These are phyloP conservation scores for Neocrepidodera transversa DNA, from an alignment of 2,888 invertebrate genomes.

Conservation along the genomic window DNA sequence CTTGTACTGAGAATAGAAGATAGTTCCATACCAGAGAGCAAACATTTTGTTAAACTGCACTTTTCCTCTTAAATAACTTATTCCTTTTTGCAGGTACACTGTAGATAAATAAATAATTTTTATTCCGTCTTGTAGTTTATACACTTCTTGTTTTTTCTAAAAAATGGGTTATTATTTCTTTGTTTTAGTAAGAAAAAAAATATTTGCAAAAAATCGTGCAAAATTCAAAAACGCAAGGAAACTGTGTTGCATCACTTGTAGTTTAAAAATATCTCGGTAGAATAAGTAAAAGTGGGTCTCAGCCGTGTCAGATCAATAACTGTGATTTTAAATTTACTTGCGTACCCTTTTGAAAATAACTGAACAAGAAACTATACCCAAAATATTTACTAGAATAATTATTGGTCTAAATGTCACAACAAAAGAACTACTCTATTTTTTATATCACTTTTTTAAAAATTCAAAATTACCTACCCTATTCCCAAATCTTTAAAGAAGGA, in stretches of 20 bases:
- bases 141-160: background rate
- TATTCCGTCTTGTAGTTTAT: background rate
- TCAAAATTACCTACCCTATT: slow-evolving; percentile 2
- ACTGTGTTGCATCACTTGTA: slow-evolving; percentile 25
- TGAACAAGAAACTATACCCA: background rate
- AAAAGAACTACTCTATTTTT: background rate
- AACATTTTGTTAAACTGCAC: slow-evolving; percentile 51
- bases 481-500: background rate
- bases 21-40: slow-evolving; percentile 58
- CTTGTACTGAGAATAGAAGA: slow-evolving; percentile 59
- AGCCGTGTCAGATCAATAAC: slow-evolving; percentile 9
- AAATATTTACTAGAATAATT: background rate
- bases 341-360: slow-evolving; percentile 3
- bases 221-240: slow-evolving; percentile 5
- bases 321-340: background rate
- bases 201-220: slow-evolving; percentile 14
- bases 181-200: too few species aligned
- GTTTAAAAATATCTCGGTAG: slow-evolving; percentile 24
- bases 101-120: slow-evolving; percentile 5
- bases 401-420: background rate
- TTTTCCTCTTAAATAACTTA: slow-evolving; percentile 3
- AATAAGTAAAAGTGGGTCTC: slow-evolving; percentile 7
- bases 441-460: background rate
- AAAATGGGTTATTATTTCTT: too few species aligned
- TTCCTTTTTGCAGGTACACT: slow-evolving; percentile 9